phyloP scores from a whole-genome alignment of 2,113 vertebrate genomes.

The Parotia lawesii region DNA sequence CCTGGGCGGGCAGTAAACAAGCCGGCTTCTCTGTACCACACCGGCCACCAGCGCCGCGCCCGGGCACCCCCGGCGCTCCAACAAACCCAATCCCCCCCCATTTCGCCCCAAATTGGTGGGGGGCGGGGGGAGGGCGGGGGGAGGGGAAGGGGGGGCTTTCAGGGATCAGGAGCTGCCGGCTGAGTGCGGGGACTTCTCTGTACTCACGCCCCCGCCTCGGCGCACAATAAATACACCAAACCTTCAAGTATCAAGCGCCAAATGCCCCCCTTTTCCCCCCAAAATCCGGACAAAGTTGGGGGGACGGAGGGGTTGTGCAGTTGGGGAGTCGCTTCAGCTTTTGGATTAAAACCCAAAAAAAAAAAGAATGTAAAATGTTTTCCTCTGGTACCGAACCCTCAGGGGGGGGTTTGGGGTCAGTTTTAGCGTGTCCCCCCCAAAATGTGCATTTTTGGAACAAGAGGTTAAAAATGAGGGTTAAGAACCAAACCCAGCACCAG shows the following conservation, averaged over 20 bases:
- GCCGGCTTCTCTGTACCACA: too few species aligned
- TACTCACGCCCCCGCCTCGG: conserved; percentile 85
- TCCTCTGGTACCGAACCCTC: conserved; percentile 76
- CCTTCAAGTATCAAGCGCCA: conserved; percentile 82
- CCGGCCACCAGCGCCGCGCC: too few species aligned
- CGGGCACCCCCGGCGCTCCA: too few species aligned
- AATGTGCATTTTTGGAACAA: conserved; percentile 75
- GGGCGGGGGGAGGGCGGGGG: neutral
- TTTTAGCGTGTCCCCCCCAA: neutral
- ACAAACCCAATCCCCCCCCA: too few species aligned
- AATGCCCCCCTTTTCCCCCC: conserved; percentile 15
- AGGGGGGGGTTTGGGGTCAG: neutral
- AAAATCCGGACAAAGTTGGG: neutral
- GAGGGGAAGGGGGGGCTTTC: conserved; percentile 63
- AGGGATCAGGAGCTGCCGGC: conserved; percentile 78
- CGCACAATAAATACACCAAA: conserved; percentile 89
- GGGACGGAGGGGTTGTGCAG: neutral
- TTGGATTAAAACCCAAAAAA: neutral
- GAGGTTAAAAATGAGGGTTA: conserved; percentile 63
- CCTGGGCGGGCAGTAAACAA: too few species aligned
- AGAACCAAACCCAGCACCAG: conserved; percentile 67
- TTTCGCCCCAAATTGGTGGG: too few species aligned
- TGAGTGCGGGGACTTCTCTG: conserved; percentile 85
- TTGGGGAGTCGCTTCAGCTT: conserved; percentile 6
- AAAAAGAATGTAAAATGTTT: neutral